phyloP scores from a whole-genome alignment of 2,797 vertebrate species.

The Dallia pectoralis region DNA sequence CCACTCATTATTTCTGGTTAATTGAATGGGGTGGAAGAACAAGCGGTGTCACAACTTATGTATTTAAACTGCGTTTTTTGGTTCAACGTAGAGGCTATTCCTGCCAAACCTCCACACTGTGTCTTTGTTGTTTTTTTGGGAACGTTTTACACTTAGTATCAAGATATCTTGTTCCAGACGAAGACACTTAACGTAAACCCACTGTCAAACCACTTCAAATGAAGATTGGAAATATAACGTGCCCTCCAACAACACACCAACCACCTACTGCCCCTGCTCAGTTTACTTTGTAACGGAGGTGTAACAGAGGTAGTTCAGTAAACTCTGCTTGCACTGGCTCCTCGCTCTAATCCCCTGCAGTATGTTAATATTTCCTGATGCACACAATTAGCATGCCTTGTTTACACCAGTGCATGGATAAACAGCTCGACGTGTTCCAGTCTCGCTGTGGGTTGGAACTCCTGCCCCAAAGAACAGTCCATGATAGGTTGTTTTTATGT shows the following conservation, averaged over 20 bases:
- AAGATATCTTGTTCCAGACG: constrained; percentile 44
- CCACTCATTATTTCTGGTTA: not conserved
- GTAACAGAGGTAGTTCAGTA: too few species aligned
- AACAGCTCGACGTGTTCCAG: too few species aligned
- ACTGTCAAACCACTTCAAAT: constrained; percentile 64
- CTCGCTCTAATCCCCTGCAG: too few species aligned
- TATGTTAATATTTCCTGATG: too few species aligned
- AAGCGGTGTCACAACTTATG: constrained; percentile 18
- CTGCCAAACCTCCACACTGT: constrained; percentile 38
- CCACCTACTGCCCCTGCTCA: constrained; percentile 6
- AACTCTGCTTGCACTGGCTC: too few species aligned
- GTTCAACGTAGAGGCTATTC: constrained; percentile 28
- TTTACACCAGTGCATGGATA: too few species aligned
- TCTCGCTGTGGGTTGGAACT: too few species aligned
- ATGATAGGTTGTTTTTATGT: too few species aligned
- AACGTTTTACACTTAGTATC: constrained; percentile 34
- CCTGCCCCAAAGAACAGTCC: too few species aligned
- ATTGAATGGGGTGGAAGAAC: constrained; percentile 7
- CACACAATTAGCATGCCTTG: too few species aligned
- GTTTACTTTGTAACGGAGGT: not conserved
- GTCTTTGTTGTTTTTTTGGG: constrained; percentile 47
- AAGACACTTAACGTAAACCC: constrained; percentile 42
- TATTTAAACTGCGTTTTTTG: not conserved
- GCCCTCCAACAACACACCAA: constrained; percentile 19
- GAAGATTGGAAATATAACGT: constrained; percentile 43